Evolutionary conservation across 2,888 invertebrate species (phyloP).

Genomic region (Syritta pipiens): DNA sequence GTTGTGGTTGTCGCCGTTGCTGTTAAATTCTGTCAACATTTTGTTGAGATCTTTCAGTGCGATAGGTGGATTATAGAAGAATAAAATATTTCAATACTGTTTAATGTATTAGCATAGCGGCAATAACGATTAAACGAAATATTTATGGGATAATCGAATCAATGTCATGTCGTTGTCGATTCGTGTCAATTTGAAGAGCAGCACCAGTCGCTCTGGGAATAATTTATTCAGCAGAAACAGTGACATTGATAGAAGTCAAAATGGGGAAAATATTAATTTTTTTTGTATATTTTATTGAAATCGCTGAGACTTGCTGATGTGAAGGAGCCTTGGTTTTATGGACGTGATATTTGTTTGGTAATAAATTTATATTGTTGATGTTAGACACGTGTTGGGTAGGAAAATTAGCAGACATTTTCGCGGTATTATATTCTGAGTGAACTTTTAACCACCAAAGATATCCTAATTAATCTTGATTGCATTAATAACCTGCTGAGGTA

Average conservation of each 20-base stretch:
- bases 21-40: slow-evolving; percentile 30
- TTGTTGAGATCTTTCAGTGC: slow-evolving; percentile 42
- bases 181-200: slow-evolving; percentile 54
- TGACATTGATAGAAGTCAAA: slow-evolving; percentile 15
- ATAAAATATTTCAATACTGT: slow-evolving; percentile 36
- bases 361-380: neutral
- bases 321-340: slow-evolving; percentile 13
- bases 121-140: slow-evolving; percentile 61
- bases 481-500: no score
- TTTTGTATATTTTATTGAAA: slow-evolving; percentile 6
- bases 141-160: slow-evolving; percentile 65
- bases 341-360: neutral
- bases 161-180: slow-evolving; percentile 61
- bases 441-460: no score
- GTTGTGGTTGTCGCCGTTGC: neutral
- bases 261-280: slow-evolving; percentile 5
- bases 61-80: slow-evolving; percentile 44
- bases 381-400: neutral
- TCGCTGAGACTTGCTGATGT: neutral
- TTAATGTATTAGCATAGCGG: slow-evolving; percentile 56
- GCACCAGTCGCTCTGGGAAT: slow-evolving; percentile 3
- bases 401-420: neutral
- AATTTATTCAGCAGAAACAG: slow-evolving; percentile 15
- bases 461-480: no score
- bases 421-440: no score